Conservation (phyloP, 1,140 invertebrate genomes). For the Ceratina australensis region DNA sequence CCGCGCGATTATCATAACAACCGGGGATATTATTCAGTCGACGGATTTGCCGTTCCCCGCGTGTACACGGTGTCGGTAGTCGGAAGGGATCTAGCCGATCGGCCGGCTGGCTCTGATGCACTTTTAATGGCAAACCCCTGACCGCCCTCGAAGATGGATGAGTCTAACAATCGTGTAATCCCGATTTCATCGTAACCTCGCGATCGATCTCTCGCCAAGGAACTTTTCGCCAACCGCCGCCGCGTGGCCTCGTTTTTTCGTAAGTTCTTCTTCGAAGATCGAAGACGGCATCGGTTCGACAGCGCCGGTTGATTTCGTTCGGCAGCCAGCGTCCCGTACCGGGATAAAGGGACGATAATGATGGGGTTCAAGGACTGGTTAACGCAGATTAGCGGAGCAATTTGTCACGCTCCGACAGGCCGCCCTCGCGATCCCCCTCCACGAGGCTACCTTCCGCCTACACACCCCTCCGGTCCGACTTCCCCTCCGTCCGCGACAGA, state of each 20-base stretch:
- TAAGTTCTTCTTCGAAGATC: neutral
- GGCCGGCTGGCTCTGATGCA: constrained; percentile 71
- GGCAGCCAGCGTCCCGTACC: constrained; percentile 63
- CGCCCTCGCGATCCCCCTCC: constrained; percentile 50
- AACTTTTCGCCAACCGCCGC: neutral
- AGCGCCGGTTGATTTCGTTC: constrained; percentile 47
- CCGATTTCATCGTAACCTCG: constrained; percentile 62
- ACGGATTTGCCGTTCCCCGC: constrained; percentile 54
- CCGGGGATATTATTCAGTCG: constrained; percentile 78
- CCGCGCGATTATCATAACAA: constrained; percentile 80
- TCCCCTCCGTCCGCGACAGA: too few species aligned
- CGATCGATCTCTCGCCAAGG: constrained; percentile 60
- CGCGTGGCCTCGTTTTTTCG: neutral
- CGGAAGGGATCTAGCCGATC: constrained; percentile 73
- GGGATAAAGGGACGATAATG: constrained; percentile 70
- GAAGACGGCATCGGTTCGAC: neutral
- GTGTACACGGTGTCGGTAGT: constrained; percentile 56
- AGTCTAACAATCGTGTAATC: constrained; percentile 69
- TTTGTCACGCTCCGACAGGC: constrained; percentile 77
- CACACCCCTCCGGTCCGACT: neutral
- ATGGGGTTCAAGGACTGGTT: constrained; percentile 74
- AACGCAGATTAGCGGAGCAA: constrained; percentile 76
- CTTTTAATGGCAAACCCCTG: constrained; percentile 76
- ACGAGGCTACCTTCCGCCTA: constrained; percentile 16
- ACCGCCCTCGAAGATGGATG: constrained; percentile 76